Evolutionary conservation across 2,888 invertebrate species (phyloP).

Genomic region (Conomelus anceps): DNA sequence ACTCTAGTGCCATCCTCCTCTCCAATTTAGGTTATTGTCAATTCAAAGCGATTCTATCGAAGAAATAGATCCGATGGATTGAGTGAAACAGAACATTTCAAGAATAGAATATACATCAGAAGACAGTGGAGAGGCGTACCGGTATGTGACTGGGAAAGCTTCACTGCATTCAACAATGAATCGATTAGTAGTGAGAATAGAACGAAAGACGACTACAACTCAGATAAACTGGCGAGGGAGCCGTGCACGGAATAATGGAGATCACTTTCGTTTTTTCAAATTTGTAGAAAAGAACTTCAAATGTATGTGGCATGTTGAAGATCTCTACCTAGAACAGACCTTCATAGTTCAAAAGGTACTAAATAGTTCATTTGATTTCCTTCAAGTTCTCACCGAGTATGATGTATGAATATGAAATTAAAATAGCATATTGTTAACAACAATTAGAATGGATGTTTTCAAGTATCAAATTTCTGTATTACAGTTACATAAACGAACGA

Average conservation of each 20-base stretch:
- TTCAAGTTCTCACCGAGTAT: background rate
- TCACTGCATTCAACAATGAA: background rate
- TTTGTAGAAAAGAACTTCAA: background rate
- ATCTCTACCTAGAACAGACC: no score
- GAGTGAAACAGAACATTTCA: background rate
- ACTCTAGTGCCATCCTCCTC: no score
- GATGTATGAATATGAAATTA: background rate
- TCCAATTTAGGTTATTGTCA: no score
- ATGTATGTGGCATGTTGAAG: background rate
- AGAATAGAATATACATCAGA: background rate
- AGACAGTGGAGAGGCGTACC: background rate
- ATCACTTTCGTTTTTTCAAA: background rate
- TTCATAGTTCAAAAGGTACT: no score
- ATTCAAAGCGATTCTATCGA: background rate
- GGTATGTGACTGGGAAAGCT: background rate
- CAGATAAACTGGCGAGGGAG: background rate
- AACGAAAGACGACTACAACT: background rate
- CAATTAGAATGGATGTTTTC: background rate
- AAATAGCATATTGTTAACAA: background rate
- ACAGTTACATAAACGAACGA: background rate
- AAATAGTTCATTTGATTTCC: background rate
- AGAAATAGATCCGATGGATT: background rate
- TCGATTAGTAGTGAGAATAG: background rate
- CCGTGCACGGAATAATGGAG: background rate
- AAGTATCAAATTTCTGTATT: background rate